Evolutionary conservation across 2,888 invertebrate species (phyloP).

Genomic region (Drosophila neoperkinsi): DNA sequence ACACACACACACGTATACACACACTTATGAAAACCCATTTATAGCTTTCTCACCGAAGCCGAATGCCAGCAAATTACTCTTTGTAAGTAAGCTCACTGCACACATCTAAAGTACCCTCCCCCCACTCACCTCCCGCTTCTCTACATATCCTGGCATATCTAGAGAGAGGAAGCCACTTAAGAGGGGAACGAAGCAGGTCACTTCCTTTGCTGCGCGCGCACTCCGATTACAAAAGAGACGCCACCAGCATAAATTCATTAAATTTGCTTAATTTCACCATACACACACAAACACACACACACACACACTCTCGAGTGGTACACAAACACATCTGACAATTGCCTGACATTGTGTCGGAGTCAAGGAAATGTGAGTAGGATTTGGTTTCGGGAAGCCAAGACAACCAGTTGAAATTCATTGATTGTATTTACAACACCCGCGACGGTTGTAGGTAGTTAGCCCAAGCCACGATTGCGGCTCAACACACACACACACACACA

Average conservation of each 20-base stretch:
- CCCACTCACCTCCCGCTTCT: no score
- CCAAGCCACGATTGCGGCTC: slow-evolving; percentile 18
- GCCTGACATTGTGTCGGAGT: slow-evolving; percentile 34
- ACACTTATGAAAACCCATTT: slow-evolving; percentile 22
- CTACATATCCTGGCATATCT: background rate
- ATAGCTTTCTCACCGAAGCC: slow-evolving; percentile 33
- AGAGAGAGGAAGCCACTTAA: slow-evolving; percentile 66
- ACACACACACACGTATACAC: slow-evolving; percentile 7
- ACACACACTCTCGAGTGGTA: slow-evolving; percentile 7
- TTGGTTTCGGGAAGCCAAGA: slow-evolving; percentile 49
- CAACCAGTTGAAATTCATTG: slow-evolving; percentile 82
- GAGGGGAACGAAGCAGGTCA: slow-evolving; percentile 71
- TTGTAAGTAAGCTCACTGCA: slow-evolving; percentile 60
- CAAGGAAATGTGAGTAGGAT: slow-evolving; percentile 42
- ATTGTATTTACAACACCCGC: slow-evolving; percentile 80
- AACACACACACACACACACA: slow-evolving; percentile 8
- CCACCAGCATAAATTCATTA: slow-evolving; percentile 82
- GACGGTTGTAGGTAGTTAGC: slow-evolving; percentile 46
- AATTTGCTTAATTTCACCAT: slow-evolving; percentile 80
- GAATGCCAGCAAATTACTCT: slow-evolving; percentile 63
- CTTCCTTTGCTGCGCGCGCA: slow-evolving; percentile 72
- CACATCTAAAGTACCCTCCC: slow-evolving; percentile 8
- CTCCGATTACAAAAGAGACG: slow-evolving; percentile 78
- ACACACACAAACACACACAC: slow-evolving; percentile 34
- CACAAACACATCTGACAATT: slow-evolving; percentile 45